Percentiles rank a stretch among this genome's conserved stretches.
Evolutionary conservation across 2,797 vertebrate genomes (phyloP).

Genomic region (Etheostoma nigrum): DNA sequence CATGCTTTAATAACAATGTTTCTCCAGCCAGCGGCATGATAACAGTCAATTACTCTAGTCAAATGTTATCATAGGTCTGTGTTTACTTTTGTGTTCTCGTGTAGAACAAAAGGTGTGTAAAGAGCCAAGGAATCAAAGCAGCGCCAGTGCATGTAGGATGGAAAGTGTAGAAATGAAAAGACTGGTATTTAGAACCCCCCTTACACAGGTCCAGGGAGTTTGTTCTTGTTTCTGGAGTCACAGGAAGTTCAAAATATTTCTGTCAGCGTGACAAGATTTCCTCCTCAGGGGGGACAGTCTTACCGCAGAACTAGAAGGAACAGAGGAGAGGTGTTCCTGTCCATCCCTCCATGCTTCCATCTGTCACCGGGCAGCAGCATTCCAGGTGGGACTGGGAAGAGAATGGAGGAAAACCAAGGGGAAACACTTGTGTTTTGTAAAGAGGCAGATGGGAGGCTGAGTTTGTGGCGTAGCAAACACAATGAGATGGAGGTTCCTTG

Average conservation of each 20-base stretch:
- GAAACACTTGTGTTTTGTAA: slow-evolving; percentile 41
- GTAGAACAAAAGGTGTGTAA: slow-evolving; percentile 33
- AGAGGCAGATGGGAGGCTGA: slow-evolving; percentile 29
- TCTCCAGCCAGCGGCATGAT: slow-evolving; percentile 8
- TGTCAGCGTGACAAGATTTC: slow-evolving; percentile 40
- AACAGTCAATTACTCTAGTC: slow-evolving; percentile 19
- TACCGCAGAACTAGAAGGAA: slow-evolving; percentile 7
- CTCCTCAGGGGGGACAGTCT: slow-evolving; percentile 22
- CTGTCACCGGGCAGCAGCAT: background rate
- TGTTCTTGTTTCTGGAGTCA: slow-evolving; percentile 58
- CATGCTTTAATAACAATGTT: background rate
- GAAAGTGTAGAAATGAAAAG: slow-evolving; percentile 5
- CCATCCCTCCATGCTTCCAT: background rate
- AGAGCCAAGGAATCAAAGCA: slow-evolving; percentile 4
- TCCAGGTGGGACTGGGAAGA: slow-evolving; percentile 29
- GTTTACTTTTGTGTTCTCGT: slow-evolving; percentile 8
- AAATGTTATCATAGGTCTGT: slow-evolving; percentile 13
- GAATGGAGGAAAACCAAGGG: slow-evolving; percentile 45
- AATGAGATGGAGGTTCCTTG: slow-evolving; percentile 33
- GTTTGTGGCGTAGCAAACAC: slow-evolving; percentile 26
- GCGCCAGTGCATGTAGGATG: background rate
- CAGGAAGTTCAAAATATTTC: slow-evolving; percentile 66
- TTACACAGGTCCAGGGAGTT: slow-evolving; percentile 18
- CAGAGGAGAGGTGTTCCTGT: slow-evolving; percentile 48
- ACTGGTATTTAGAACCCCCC: too few relatives aligned